Conservation (phyloP, 92 coral and sea anemone species). For the Phenganax stokvisi region DNA sequence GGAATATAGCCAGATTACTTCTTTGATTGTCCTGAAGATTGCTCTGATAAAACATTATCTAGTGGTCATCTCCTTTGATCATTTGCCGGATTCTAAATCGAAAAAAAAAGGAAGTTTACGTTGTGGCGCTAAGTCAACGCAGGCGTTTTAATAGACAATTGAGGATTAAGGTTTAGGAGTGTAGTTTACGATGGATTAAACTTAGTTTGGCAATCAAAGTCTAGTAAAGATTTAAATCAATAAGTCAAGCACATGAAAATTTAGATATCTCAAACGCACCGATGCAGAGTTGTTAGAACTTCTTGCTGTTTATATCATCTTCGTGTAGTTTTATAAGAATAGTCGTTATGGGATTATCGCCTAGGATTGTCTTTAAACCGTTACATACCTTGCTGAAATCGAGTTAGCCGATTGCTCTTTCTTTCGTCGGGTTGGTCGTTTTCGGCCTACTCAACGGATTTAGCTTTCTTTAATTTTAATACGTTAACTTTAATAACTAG, state of each 20-base stretch:
- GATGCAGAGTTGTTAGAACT: too few relatives aligned
- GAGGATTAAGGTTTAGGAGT: background rate
- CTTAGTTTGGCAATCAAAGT: too few relatives aligned
- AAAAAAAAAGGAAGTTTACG: background rate
- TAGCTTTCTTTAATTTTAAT: constrained; percentile 14
- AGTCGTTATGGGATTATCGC: background rate
- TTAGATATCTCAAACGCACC: too few relatives aligned
- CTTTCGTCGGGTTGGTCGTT: constrained; percentile 25
- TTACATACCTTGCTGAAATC: constrained; percentile 29
- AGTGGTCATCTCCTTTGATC: constrained; percentile 74
- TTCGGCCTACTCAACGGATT: constrained; percentile 31
- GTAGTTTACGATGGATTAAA: background rate
- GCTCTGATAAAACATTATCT: background rate
- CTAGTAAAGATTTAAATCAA: too few relatives aligned
- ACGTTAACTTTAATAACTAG: background rate
- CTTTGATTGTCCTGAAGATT: background rate
- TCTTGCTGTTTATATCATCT: too few relatives aligned
- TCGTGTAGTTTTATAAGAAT: background rate
- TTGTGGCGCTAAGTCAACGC: background rate
- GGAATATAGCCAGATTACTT: background rate
- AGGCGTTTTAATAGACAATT: background rate
- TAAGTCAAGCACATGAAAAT: too few relatives aligned
- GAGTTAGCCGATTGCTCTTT: constrained; percentile 26
- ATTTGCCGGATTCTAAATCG: constrained; percentile 75
- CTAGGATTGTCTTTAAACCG: background rate